A percentile compares a stretch with the other conserved stretches of the same genome.
Evolutionary conservation across 2,888 invertebrate species (phyloP).

Genomic region (Limnephilus rhombicus): DNA sequence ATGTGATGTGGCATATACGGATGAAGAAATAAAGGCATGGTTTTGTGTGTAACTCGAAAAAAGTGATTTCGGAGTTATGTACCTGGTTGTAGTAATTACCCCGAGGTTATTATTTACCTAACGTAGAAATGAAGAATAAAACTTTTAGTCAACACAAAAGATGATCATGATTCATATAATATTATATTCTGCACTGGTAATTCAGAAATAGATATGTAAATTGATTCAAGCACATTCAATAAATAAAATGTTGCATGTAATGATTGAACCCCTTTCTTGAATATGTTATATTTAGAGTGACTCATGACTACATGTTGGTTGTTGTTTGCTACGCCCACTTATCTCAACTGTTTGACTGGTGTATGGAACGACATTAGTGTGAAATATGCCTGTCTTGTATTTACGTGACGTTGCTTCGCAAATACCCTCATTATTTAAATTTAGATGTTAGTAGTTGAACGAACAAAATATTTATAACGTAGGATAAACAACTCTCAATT

Average conservation of each 20-base stretch:
- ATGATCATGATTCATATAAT: background rate
- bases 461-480: constrained; percentile 64
- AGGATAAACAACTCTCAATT: constrained; percentile 57
- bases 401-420: constrained; percentile 26
- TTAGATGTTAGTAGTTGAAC: constrained; percentile 60
- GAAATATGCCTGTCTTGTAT: constrained; percentile 10
- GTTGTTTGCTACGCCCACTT: background rate
- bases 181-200: background rate
- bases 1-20: no score
- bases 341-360: constrained; percentile 30
- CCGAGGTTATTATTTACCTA: background rate
- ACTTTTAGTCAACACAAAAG: background rate
- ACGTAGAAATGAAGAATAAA: background rate
- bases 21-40: no score
- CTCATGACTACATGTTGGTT: background rate
- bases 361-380: background rate
- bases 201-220: background rate
- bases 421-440: constrained; percentile 59
- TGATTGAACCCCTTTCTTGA: background rate
- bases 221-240: background rate
- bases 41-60: no score
- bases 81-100: no score
- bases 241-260: background rate
- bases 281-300: background rate
- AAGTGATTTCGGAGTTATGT: no score